These are phyloP conservation scores for Sminthurides bifidus DNA, from an alignment of 1,140 invertebrate genomes.

Conservation along the genomic window DNA sequence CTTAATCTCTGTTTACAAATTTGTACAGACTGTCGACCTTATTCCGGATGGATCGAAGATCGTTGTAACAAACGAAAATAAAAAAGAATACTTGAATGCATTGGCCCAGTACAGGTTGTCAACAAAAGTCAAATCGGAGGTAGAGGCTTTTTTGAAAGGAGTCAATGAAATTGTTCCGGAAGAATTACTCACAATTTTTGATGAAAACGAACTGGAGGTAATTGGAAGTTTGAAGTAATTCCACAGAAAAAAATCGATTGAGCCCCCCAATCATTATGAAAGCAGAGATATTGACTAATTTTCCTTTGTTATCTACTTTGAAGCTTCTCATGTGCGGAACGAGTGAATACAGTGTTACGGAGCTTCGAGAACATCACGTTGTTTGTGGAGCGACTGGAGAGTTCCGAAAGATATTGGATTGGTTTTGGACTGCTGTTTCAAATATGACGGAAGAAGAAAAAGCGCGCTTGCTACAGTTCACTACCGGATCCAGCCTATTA, in stretches of 20 bases:
- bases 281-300: no score
- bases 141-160: conserved; percentile 77
- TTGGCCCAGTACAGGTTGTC: conserved; percentile 78
- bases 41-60: conserved; percentile 58
- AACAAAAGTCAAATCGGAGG: conserved; percentile 64
- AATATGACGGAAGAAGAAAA: conserved; percentile 88
- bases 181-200: conserved; percentile 84
- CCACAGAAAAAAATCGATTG: no score
- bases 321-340: conserved; percentile 82
- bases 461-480: conserved; percentile 83
- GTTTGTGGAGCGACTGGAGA: conserved; percentile 69
- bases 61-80: conserved; percentile 61
- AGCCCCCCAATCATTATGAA: no score
- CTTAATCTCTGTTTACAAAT: conserved; percentile 4
- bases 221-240: conserved; percentile 20
- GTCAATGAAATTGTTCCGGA: conserved; percentile 76
- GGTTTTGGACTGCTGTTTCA: conserved; percentile 88
- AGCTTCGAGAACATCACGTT: conserved; percentile 76
- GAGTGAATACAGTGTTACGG: conserved; percentile 79
- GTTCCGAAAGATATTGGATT: conserved; percentile 71
- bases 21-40: conserved; percentile 50
- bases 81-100: conserved; percentile 73
- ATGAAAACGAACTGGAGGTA: conserved; percentile 92
- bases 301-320: conserved; percentile 34
- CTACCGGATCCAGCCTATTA: conserved; percentile 64